These are phyloP conservation scores for Cosmorhoe ocellata DNA, from an alignment of 2,888 invertebrate species.

Conservation along the genomic window DNA sequence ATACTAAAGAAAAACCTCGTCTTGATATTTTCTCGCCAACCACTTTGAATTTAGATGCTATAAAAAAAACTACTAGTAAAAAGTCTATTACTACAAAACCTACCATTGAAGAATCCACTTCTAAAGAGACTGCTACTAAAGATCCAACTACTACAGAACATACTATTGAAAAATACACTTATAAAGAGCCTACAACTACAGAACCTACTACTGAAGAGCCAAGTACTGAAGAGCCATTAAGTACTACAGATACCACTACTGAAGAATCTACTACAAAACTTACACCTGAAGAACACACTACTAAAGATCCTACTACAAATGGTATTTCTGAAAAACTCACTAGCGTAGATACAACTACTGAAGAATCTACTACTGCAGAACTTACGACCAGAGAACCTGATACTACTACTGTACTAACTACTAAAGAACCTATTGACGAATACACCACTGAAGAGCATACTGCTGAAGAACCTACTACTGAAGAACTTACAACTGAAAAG, in stretches of 20 bases:
- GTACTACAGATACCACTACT: background rate
- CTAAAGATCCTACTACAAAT: background rate
- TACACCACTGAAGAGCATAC: too few species aligned
- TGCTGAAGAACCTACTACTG: too few species aligned
- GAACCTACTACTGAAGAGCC: too few species aligned
- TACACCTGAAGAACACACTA: background rate
- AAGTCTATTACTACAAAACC: background rate
- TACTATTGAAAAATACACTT: background rate
- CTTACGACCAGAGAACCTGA: too few species aligned
- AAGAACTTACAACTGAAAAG: too few species aligned
- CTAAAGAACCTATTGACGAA: too few species aligned
- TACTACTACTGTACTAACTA: too few species aligned
- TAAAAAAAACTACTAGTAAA: background rate
- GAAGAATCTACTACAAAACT: background rate
- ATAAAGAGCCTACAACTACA: background rate
- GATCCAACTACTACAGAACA: background rate
- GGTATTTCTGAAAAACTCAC: too few species aligned
- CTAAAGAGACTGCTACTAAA: background rate
- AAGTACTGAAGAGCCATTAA: too few species aligned
- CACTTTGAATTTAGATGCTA: too few species aligned
- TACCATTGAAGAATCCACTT: background rate
- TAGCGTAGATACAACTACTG: too few species aligned
- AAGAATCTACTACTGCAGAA: too few species aligned
- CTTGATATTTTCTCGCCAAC: background rate
- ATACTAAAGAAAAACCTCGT: background rate